Percentiles rank a stretch among this genome's conserved stretches.
These are phyloP conservation scores for Salpingus planirostris DNA, from an alignment of 2,888 invertebrate genomes.

Conservation along the genomic window DNA sequence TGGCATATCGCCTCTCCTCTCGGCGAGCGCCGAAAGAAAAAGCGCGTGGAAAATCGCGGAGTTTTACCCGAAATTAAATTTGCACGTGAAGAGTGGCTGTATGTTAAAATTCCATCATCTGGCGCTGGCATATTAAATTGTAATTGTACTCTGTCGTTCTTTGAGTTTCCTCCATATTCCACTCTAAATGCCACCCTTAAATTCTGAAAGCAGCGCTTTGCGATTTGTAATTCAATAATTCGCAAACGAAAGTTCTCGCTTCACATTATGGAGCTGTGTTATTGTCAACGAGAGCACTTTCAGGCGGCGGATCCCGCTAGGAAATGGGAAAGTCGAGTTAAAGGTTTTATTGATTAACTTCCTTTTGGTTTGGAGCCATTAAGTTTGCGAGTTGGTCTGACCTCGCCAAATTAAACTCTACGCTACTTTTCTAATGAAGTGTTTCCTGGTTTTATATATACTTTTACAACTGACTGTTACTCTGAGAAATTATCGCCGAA, in stretches of 20 bases:
- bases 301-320: slow-evolving; percentile 23
- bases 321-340: slow-evolving; percentile 32
- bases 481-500: slow-evolving; percentile 1
- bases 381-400: slow-evolving; percentile 29
- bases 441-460: slow-evolving; percentile 17
- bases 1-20: no score
- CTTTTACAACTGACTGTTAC: slow-evolving; percentile 5
- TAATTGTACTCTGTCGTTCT: slow-evolving; percentile 21
- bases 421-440: slow-evolving; percentile 31
- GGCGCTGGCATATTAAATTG: slow-evolving; percentile 18
- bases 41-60: slow-evolving; percentile 9
- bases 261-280: slow-evolving; percentile 27
- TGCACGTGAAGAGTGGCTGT: slow-evolving; percentile 16
- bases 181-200: slow-evolving; percentile 19
- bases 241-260: slow-evolving; percentile 25
- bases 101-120: slow-evolving; percentile 21
- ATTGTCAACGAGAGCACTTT: slow-evolving; percentile 23
- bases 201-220: slow-evolving; percentile 25
- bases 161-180: slow-evolving; percentile 19
- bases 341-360: slow-evolving; percentile 38
- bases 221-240: slow-evolving; percentile 33
- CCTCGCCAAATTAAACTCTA: slow-evolving; percentile 32
- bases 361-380: slow-evolving; percentile 32
- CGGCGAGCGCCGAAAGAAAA: no score
- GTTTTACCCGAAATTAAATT: slow-evolving; percentile 14